These are phyloP conservation scores for Drosophila bifasciata DNA, from an alignment of 1,140 invertebrate genomes.

Conservation along the genomic window DNA sequence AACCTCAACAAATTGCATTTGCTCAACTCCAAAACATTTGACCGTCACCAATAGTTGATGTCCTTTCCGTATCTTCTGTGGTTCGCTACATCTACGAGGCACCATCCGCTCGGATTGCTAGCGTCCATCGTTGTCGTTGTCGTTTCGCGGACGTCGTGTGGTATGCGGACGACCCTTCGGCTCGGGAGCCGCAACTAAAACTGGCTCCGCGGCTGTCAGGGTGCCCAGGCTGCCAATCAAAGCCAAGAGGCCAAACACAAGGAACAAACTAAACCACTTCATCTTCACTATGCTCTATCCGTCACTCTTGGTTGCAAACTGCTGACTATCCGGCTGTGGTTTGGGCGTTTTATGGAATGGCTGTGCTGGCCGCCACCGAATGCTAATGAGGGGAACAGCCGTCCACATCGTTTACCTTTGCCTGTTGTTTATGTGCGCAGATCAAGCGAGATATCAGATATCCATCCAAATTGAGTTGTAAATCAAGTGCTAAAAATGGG, in stretches of 20 bases:
- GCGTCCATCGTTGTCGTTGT: constrained; percentile 70
- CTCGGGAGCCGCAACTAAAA: constrained; percentile 51
- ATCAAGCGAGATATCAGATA: constrained; percentile 35
- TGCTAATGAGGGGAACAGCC: constrained; percentile 65
- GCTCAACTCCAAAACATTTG: constrained; percentile 65
- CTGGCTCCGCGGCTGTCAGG: constrained; percentile 50
- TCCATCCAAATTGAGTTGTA: constrained; percentile 74
- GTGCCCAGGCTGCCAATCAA: constrained; percentile 63
- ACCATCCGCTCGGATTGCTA: constrained; percentile 49
- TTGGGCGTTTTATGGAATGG: constrained; percentile 44
- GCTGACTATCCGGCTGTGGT: constrained; percentile 10
- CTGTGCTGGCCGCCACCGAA: constrained; percentile 13
- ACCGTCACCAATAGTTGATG: constrained; percentile 58
- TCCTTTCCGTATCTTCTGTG: constrained; percentile 28
- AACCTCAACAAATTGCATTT: constrained; percentile 75
- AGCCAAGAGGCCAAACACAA: constrained; percentile 67
- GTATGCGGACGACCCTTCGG: constrained; percentile 75
- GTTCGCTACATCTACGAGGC: constrained; percentile 43
- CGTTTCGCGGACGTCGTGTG: constrained; percentile 66
- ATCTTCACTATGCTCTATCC: constrained; percentile 32
- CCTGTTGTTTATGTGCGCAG: constrained; percentile 63
- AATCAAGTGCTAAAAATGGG: constrained; percentile 75
- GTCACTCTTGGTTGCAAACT: constrained; percentile 40
- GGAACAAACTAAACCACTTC: constrained; percentile 77
- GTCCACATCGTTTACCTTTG: constrained; percentile 66